Conservation (phyloP, 2,113 vertebrate species). For the Bagarius yarrelli region DNA sequence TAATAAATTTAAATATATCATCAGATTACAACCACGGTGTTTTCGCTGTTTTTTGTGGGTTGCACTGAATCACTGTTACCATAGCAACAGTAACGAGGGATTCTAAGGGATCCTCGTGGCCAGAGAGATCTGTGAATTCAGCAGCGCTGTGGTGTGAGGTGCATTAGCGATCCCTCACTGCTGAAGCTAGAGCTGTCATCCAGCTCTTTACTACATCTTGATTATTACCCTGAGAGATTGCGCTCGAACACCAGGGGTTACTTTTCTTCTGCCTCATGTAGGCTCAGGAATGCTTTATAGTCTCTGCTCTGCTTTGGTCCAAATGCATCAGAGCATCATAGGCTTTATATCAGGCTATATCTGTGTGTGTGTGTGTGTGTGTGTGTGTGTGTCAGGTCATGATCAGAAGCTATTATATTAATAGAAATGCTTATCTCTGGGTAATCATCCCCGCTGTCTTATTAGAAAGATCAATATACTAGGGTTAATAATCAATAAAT, state of each 20-base stretch:
- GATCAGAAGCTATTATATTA: background rate
- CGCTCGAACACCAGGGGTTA: background rate
- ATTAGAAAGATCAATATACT: conserved; percentile 4
- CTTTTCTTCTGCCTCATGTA: background rate
- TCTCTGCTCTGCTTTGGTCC: background rate
- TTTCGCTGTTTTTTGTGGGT: background rate
- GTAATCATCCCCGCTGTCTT: background rate
- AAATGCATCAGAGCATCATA: conserved; percentile 1
- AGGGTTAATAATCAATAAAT: too few species aligned
- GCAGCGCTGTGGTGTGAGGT: background rate
- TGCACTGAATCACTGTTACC: background rate
- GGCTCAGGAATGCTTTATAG: conserved; percentile 8
- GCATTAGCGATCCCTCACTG: background rate
- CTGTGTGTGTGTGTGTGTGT: conserved; percentile 7
- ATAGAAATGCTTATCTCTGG: background rate
- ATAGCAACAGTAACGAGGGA: background rate
- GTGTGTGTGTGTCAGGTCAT: background rate
- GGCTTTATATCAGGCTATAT: background rate
- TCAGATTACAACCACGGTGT: background rate
- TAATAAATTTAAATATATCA: too few species aligned
- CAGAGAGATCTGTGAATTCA: background rate
- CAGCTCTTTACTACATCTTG: background rate
- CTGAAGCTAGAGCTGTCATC: background rate
- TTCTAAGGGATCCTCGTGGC: background rate
- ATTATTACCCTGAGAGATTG: conserved; percentile 5